Evolutionary conservation across 2,888 invertebrate species (phyloP).

Genomic region (Allolobophora icterica): DNA sequence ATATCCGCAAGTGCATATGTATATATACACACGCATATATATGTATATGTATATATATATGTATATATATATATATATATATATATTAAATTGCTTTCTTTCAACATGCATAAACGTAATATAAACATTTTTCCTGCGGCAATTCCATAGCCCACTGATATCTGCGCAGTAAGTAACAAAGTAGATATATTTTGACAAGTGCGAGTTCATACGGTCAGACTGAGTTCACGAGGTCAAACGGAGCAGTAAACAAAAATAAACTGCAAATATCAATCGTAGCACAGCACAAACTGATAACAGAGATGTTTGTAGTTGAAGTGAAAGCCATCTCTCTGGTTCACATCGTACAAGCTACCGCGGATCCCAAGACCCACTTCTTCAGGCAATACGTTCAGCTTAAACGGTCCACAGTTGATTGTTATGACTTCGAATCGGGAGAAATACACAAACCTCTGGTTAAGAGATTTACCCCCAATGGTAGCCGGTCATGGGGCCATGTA

Average conservation of each 20-base stretch:
- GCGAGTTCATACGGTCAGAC: background rate
- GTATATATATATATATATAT: background rate
- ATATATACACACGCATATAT: background rate
- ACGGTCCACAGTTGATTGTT: background rate
- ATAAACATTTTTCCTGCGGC: background rate
- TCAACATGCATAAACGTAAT: background rate
- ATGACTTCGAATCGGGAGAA: background rate
- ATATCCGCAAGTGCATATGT: background rate
- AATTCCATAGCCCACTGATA: background rate
- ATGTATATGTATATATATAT: background rate
- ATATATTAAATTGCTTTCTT: background rate
- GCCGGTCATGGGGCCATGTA: background rate
- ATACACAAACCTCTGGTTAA: background rate
- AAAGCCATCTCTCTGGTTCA: background rate
- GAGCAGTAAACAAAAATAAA: slow-evolving; percentile 3
- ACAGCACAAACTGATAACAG: background rate
- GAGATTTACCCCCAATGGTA: background rate
- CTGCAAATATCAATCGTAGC: background rate
- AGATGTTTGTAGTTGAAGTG: slow-evolving; percentile 1
- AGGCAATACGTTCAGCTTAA: background rate
- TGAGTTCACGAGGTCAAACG: background rate
- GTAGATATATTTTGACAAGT: slow-evolving; percentile 11
- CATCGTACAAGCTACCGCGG: background rate
- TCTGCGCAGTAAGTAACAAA: background rate
- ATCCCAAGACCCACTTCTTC: background rate